These are phyloP conservation scores for Hemiprocne comata DNA, from an alignment of 2,113 vertebrate genomes.

Conservation along the genomic window DNA sequence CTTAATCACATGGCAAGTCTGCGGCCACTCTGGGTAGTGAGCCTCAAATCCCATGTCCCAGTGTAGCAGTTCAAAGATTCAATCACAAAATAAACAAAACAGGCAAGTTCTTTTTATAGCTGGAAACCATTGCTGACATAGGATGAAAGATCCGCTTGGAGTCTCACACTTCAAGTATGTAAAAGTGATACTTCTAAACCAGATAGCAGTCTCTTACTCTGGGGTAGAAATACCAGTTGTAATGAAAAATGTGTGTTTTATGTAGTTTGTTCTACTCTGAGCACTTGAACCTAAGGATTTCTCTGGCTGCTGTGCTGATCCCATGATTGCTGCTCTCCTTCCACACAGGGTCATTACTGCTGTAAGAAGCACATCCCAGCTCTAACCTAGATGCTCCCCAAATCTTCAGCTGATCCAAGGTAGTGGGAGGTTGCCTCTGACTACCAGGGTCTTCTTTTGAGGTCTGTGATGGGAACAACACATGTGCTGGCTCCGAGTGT, in stretches of 20 bases:
- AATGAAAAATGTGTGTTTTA: accelerated
- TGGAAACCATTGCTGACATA: not conserved
- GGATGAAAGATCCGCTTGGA: not conserved
- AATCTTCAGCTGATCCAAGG: not conserved
- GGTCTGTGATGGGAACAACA: not conserved
- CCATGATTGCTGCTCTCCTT: not conserved
- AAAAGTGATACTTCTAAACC: not conserved
- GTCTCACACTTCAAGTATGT: not conserved
- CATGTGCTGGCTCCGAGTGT: not conserved
- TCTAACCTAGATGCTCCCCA: not conserved
- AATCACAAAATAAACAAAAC: not conserved
- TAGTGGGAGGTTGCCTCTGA: not conserved
- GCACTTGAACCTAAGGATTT: not conserved
- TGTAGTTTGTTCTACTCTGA: accelerated
- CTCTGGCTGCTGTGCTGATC: not conserved
- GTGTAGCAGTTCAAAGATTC: not conserved
- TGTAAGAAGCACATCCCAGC: not conserved
- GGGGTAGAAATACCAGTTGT: not conserved
- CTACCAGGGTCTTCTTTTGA: not conserved
- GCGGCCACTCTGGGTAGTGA: not conserved
- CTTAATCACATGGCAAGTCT: not conserved
- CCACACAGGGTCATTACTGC: accelerated
- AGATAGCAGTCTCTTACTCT: not conserved
- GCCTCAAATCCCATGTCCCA: not conserved
- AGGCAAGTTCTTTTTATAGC: not conserved